Conservation (phyloP, 2,797 vertebrate genomes). For the Protonibea diacanthus region DNA sequence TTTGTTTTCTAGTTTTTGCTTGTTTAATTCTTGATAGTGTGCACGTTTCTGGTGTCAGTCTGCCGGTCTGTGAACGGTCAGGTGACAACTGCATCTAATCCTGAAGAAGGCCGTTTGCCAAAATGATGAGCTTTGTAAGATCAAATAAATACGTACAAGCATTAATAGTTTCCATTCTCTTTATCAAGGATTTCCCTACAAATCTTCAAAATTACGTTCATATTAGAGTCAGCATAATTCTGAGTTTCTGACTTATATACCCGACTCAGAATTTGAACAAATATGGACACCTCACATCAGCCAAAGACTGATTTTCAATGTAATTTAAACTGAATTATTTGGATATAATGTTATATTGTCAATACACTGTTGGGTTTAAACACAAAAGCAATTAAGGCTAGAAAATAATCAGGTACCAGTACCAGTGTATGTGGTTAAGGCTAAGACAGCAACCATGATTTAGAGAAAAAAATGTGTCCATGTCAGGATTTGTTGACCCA, state of each 20-base stretch:
- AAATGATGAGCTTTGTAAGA: not conserved
- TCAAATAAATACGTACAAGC: too few relatives aligned
- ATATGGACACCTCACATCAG: not conserved
- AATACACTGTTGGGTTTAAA: not conserved
- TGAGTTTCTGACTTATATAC: too few relatives aligned
- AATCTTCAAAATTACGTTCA: too few relatives aligned
- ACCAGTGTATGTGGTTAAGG: too few relatives aligned
- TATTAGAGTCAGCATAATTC: too few relatives aligned
- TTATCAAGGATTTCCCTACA: too few relatives aligned
- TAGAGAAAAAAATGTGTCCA: not conserved
- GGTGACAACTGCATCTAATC: not conserved
- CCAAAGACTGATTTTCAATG: not conserved
- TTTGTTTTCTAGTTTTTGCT: not conserved
- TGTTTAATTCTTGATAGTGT: not conserved
- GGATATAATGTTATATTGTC: not conserved
- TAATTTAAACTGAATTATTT: not conserved
- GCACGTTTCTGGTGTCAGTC: not conserved
- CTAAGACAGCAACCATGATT: too few relatives aligned
- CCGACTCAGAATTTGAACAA: too few relatives aligned
- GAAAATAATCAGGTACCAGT: too few relatives aligned
- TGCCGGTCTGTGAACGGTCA: not conserved
- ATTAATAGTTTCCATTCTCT: too few relatives aligned
- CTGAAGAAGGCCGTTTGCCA: not conserved
- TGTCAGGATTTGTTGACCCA: not conserved
- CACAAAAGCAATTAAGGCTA: too few relatives aligned